Evolutionary conservation across 2,797 vertebrate species (phyloP), one percentile per base, ranked within the genome.

Genomic region (Apogon hyalosoma): DNA sequence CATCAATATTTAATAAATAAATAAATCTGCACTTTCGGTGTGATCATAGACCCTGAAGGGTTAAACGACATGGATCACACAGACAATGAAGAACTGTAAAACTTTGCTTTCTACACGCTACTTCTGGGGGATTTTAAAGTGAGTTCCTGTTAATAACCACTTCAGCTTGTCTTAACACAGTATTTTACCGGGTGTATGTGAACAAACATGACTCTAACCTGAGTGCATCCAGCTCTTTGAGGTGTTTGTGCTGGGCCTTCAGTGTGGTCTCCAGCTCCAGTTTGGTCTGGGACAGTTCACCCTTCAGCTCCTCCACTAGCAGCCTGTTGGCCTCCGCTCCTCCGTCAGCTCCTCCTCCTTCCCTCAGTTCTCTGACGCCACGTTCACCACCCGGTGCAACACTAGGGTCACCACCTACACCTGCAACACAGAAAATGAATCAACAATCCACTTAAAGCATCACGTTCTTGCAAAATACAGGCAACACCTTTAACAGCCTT

Each of bases 211-310:
- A 2, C 24, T 77, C 73, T 59, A 56, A 93, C 98, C 96, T 96
- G 88, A 97, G 95, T 1, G 95, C 89, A 88, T 98, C 96, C 39
- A 98, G 82, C 58, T 98, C 97, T 84, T 92, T 97, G 60, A 98
- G 92, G 87, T 96, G 96, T 88, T 96, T 97, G 82, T 98, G 96
- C 65, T 98, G 96, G 49, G 94, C 91, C 83, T 95, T 96, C 6
- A 97, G 92, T 0, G 95, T 95, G 6, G 94, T 95, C 87, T 98
- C 95, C 15, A 99, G 93, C 79, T 99, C 96, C 62, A 97, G 76
- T 76, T 94, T 96, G 10, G 95, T 95, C 85, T 96, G 97, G 31
- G 93, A 94, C 52, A 98, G 92, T 85, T 98, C 96, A 7, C 75
- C 93, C 85, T 94, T 97, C 75, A 98, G 83, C 53, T 97, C 95